Evolutionary conservation across 2,888 invertebrate species (phyloP).

Genomic region (Drosophila paranaensis): DNA sequence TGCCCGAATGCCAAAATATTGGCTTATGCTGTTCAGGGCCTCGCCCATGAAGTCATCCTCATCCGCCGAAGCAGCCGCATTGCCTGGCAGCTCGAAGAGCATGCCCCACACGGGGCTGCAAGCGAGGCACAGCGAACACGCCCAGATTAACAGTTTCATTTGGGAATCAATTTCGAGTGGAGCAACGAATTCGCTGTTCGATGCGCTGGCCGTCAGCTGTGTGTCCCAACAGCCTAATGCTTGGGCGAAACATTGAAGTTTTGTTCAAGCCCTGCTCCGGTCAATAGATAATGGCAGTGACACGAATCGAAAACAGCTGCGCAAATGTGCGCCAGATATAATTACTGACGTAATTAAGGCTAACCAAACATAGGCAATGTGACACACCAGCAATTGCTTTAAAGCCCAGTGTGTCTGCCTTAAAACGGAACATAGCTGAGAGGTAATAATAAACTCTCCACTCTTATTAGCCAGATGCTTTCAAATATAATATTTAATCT

Average conservation of each 20-base stretch:
- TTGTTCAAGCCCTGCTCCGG: slow-evolving; percentile 29
- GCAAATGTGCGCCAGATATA: slow-evolving; percentile 28
- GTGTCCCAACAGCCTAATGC: slow-evolving; percentile 42
- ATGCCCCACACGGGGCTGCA: slow-evolving; percentile 37
- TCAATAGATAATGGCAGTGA: slow-evolving; percentile 44
- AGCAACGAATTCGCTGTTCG: neutral
- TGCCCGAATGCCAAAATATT: slow-evolving; percentile 34
- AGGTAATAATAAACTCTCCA: too few relatives aligned
- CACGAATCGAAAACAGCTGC: slow-evolving; percentile 60
- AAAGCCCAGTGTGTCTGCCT: neutral
- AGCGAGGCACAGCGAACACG: slow-evolving; percentile 31
- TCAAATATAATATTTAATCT: too few relatives aligned
- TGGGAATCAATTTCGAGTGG: slow-evolving; percentile 22
- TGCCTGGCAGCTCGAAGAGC: slow-evolving; percentile 36
- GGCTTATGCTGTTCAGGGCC: slow-evolving; percentile 42
- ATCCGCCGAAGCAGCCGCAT: slow-evolving; percentile 3
- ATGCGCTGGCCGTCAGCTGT: slow-evolving; percentile 32
- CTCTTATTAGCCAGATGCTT: too few relatives aligned
- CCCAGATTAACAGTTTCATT: slow-evolving; percentile 59
- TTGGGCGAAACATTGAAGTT: slow-evolving; percentile 38
- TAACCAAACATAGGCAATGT: neutral
- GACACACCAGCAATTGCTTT: neutral
- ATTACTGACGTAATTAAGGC: neutral
- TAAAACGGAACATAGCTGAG: too few relatives aligned
- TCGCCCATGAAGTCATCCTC: slow-evolving; percentile 42